Evolutionary conservation across 2,797 vertebrate genomes (phyloP).

Genomic region (Hirundo rustica): DNA sequence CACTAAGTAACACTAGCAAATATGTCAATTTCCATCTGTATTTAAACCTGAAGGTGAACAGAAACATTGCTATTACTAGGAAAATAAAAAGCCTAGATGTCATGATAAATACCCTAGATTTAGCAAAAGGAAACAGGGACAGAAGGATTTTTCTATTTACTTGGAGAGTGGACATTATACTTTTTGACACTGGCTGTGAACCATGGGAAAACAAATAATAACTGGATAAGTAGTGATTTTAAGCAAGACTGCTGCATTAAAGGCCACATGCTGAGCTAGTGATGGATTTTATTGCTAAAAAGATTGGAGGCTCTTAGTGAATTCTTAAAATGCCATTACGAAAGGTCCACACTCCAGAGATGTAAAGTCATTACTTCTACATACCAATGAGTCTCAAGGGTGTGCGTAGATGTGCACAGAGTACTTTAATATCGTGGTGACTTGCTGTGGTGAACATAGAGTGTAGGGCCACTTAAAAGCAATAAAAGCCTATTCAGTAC

Average conservation of each 20-base stretch:
- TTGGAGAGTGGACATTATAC: slow-evolving; percentile 12
- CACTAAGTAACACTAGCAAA: not conserved
- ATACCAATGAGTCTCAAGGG: not conserved
- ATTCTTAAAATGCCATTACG: not conserved
- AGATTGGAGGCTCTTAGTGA: slow-evolving; percentile 17
- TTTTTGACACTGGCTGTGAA: slow-evolving; percentile 23
- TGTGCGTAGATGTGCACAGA: not conserved
- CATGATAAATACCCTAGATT: not conserved
- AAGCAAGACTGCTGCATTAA: slow-evolving; percentile 39
- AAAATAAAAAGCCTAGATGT: not conserved
- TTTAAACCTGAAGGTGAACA: not conserved
- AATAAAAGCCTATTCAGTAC: not conserved
- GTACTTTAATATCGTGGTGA: not conserved
- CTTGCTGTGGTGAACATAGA: not conserved
- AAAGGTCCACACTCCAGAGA: not conserved
- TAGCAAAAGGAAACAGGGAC: not conserved
- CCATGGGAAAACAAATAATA: not conserved
- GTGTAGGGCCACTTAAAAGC: not conserved
- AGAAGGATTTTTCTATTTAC: slow-evolving; percentile 23
- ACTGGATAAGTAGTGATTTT: slow-evolving; percentile 28
- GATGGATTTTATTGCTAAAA: slow-evolving; percentile 39
- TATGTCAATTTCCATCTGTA: not conserved
- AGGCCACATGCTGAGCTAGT: slow-evolving; percentile 32
- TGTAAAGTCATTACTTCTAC: not conserved
- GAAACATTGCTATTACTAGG: not conserved